Percentiles rank a stretch among this genome's conserved stretches.
These are phyloP conservation scores for Aphodius sticticus DNA, from an alignment of 2,888 invertebrate species.

Conservation along the genomic window DNA sequence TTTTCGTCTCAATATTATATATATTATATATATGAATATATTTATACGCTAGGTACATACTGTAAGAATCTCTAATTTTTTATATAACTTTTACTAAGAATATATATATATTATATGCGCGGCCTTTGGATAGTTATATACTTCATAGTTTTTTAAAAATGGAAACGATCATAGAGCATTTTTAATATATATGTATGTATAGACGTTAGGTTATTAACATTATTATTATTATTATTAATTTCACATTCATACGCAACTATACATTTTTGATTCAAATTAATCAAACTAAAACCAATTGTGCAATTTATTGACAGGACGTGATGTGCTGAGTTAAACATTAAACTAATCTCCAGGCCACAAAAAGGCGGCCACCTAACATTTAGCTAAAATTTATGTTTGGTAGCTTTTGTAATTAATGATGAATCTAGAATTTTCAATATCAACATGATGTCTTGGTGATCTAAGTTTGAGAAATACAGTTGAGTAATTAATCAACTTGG, in stretches of 20 bases:
- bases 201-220: not conserved
- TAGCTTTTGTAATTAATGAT: too few relatives aligned
- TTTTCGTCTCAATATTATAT: constrained; percentile 48
- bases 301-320: too few relatives aligned
- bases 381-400: too few relatives aligned
- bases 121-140: constrained; percentile 52
- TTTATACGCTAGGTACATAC: constrained; percentile 28
- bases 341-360: too few relatives aligned
- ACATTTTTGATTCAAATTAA: not conserved
- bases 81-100: constrained; percentile 32
- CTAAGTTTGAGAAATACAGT: too few relatives aligned
- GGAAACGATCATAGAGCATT: not conserved
- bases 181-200: not conserved
- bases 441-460: too few relatives aligned
- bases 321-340: too few relatives aligned
- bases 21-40: constrained; percentile 24
- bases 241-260: not conserved
- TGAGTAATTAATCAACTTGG: too few relatives aligned
- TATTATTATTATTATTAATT: constrained; percentile 4
- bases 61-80: constrained; percentile 39
- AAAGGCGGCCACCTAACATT: too few relatives aligned
- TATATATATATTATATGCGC: constrained; percentile 36
- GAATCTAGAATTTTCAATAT: too few relatives aligned
- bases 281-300: too few relatives aligned
- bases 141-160: constrained; percentile 43